Evolutionary conservation across 2,888 invertebrate species (phyloP).

Genomic region (Balanococcus diminutus): DNA sequence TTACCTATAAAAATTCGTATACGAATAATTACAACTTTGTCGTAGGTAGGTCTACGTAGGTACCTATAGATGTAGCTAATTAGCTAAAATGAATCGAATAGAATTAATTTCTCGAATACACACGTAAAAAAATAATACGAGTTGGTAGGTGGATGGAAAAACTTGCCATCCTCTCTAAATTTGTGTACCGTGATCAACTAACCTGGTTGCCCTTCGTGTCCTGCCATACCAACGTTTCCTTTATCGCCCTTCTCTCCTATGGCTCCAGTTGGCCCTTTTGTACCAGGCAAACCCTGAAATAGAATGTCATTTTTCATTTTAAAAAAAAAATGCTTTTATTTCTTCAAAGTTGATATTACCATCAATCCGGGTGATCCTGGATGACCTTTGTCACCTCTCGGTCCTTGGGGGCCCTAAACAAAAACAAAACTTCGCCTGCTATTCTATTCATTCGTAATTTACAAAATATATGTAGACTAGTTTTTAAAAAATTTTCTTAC

Average conservation of each 20-base stretch:
- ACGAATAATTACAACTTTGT: no score
- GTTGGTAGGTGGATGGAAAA: no score
- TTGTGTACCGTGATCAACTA: conserved; percentile 40
- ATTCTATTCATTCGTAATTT: conserved; percentile 5
- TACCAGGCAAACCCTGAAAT: conserved; percentile 70
- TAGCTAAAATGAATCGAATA: no score
- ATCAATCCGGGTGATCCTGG: conserved; percentile 73
- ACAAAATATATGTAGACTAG: no score
- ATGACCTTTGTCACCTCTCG: conserved; percentile 74
- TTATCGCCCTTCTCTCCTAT: conserved; percentile 7
- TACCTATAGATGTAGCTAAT: no score
- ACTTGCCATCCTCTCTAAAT: conserved; percentile 64
- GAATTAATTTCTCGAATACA: no score
- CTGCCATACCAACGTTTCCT: not conserved
- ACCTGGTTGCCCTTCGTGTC: not conserved
- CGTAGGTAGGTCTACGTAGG: no score
- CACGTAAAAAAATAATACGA: no score
- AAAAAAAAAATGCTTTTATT: not conserved
- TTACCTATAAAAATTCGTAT: not conserved
- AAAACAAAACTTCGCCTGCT: not conserved
- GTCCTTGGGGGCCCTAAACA: conserved; percentile 70
- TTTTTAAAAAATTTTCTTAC: conserved; percentile 65
- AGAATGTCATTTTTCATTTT: not conserved
- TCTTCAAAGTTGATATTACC: conserved; percentile 60
- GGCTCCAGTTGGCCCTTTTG: conserved; percentile 60